Percentiles rank a stretch among this genome's conserved stretches.
These are phyloP conservation scores for Cyrtorhinus lividipennis DNA, from an alignment of 1,140 invertebrate genomes.

Conservation along the genomic window DNA sequence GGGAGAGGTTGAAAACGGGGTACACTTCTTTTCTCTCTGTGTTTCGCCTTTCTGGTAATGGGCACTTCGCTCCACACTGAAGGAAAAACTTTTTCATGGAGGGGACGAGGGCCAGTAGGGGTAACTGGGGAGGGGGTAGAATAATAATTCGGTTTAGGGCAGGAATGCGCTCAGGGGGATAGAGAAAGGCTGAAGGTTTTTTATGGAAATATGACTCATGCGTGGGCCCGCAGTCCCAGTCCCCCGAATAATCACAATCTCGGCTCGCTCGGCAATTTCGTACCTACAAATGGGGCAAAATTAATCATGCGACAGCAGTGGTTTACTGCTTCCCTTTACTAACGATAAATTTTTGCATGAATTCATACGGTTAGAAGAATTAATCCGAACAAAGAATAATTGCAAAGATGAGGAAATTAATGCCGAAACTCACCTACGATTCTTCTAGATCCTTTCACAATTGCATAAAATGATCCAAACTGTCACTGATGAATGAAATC, in stretches of 20 bases:
- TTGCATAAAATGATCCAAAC: too few relatives aligned
- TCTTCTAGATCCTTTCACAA: too few relatives aligned
- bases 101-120: neutral
- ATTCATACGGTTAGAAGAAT: too few relatives aligned
- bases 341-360: too few relatives aligned
- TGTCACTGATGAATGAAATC: too few relatives aligned
- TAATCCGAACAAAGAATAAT: too few relatives aligned
- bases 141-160: neutral
- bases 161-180: neutral
- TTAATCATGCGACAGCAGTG: too few relatives aligned
- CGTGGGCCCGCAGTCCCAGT: neutral
- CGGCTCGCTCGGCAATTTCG: neutral
- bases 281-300: neutral
- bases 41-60: neutral
- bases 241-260: neutral
- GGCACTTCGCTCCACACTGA: neutral
- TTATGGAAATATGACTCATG: neutral
- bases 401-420: too few relatives aligned
- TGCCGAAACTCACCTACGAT: too few relatives aligned
- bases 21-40: neutral
- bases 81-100: neutral
- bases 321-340: too few relatives aligned
- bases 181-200: neutral
- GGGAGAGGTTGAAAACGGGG: neutral
- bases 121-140: neutral